These are phyloP conservation scores for Sardinella longiceps DNA, from an alignment of 2,797 vertebrate genomes.

Conservation along the genomic window DNA sequence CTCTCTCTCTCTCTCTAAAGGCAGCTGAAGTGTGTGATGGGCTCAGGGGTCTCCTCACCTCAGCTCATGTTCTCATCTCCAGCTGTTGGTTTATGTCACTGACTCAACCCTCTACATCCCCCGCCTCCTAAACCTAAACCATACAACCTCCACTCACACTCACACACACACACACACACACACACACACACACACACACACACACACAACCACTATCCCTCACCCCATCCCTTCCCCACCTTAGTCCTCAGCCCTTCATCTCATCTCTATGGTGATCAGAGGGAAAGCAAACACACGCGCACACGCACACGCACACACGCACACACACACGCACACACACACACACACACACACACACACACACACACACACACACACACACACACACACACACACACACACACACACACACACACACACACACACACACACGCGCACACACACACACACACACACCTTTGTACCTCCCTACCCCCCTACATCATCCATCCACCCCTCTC, in stretches of 20 bases:
- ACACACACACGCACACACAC: too few relatives aligned
- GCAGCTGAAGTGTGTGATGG: neutral
- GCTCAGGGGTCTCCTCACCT: neutral
- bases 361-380: neutral
- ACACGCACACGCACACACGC: too few relatives aligned
- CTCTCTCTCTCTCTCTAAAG: neutral
- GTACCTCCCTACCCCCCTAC: neutral
- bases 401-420: neutral
- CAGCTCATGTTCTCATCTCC: neutral
- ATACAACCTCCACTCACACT: too few relatives aligned
- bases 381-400: too few relatives aligned
- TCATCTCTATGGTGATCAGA: neutral
- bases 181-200: too few relatives aligned
- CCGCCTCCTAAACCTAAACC: too few relatives aligned
- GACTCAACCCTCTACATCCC: neutral
- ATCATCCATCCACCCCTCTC: neutral
- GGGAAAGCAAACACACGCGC: neutral
- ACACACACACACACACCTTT: too few relatives aligned
- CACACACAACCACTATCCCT: neutral
- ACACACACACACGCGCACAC: too few relatives aligned
- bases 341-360: neutral
- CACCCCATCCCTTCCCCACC: neutral
- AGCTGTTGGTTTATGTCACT: neutral
- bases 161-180: too few relatives aligned
- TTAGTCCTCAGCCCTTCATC: neutral